Base-by-base conservation (phyloP, 2,113 vertebrate genomes). In the Lasiurus borealis region DNA sequence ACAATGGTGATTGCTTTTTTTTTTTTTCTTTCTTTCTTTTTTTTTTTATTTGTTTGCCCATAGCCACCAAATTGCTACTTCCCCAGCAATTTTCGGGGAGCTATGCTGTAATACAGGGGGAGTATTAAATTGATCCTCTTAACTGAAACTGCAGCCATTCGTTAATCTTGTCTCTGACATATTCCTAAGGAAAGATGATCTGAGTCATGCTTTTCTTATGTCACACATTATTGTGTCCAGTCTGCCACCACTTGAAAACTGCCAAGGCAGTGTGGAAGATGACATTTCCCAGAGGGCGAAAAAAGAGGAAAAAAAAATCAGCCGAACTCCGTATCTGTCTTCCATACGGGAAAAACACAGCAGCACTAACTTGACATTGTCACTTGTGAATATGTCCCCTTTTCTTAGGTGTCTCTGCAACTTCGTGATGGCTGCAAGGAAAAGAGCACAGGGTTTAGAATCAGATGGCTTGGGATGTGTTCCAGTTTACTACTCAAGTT, bases 161-260 rank as follows among this genome's bases (percentile, higher is more conserved):
- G 0, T 73, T 95, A 48, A 77, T 93, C 59, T 87, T 91, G 88
- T 84, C 40, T 34, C 78, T 96, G 92, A 96, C 94, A 96, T 90
- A 85, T 88, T 97, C 94, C 62, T 48, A 75, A 85, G 94, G 57
- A 92, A 76, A 80, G 93, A 92, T 93, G 95, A 88, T 95, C 95
- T 97, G 96, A 97, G 97, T 97, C 94, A 96, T 94, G 89, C 86
- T 95, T 97, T 95, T 48, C 90, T 82, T 83, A 59, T 94, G 93
- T 94, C 95, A 91, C 94, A 91, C 91, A 84, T 90, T 93, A 90
- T 90, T 95, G 93, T 97, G 96, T 98, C 95, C 97, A 95, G 94
- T 94, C 95, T 97, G 94, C 93, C 95, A 94, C 94, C 91, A 88
- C 95, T 93, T 97, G 94, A 95, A 97, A 96, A 97, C 88, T 94